Evolutionary conservation across 2,797 vertebrate species (phyloP).

Genomic region (Sebastolobus altivelis): DNA sequence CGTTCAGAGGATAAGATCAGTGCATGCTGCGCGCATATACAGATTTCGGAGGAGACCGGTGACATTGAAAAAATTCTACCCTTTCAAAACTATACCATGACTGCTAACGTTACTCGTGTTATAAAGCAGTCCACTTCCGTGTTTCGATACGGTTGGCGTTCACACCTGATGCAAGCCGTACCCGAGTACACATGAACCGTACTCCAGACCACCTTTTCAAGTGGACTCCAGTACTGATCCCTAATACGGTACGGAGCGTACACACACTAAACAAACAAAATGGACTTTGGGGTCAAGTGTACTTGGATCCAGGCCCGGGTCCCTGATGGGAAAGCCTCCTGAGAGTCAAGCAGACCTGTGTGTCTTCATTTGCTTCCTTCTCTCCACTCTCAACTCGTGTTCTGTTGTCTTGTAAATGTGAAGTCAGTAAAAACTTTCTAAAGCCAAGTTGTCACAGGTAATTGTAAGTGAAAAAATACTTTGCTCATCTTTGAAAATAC

Average conservation of each 20-base stretch:
- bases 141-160: too few species aligned
- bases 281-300: background rate
- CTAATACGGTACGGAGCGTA: too few species aligned
- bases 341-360: background rate
- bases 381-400: background rate
- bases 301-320: background rate
- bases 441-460: background rate
- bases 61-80: too few species aligned
- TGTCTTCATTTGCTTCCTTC: conserved; percentile 7
- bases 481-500: background rate
- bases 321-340: background rate
- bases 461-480: background rate
- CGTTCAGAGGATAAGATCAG: background rate
- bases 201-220: too few species aligned
- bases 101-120: too few species aligned
- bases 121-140: too few species aligned
- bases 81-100: too few species aligned
- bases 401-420: background rate
- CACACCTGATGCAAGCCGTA: too few species aligned
- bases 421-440: background rate
- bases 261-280: too few species aligned
- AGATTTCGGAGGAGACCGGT: too few species aligned
- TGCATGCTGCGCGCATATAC: background rate
- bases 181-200: too few species aligned
- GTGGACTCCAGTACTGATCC: too few species aligned